Base-by-base conservation (phyloP, 2,888 invertebrate species). In the Ochropleura leucogaster region DNA sequence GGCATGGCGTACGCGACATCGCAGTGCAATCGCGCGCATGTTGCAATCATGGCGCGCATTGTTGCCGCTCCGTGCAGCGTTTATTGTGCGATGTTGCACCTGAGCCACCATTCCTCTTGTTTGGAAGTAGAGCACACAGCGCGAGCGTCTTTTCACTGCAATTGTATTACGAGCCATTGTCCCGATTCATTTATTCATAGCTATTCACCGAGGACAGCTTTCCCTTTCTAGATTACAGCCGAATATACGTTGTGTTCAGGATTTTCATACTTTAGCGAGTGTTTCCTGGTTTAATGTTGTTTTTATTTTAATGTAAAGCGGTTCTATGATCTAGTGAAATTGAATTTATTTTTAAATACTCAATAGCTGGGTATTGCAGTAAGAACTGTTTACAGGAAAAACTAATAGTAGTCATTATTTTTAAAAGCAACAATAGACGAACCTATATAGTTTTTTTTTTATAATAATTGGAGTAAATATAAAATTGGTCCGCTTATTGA, bases 151-250 rank as follows among this genome's bases (percentile, higher is more conserved):
- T 96, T 96, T 94, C 95, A 94, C 87, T 92, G 91, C 95, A 95
- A 96, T 95, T 96, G 96, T 95, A 91, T 94, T 94, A 94, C 91
- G 88, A 83, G 80, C 91, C 88, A 95, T 96, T 95, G 95, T 95
- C 92, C 90, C 88, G 90, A 94, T 94, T 93, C 95, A 94, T 95
- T 95, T 95, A 92, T 93, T 92, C 90, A 88, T 83, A 85, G 83
- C 89, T 89, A 87, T 90, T 90, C 91, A 91, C 87, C 89, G 86
- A 88, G 89, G 92, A 91, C 91, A 90, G 91, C 89, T 93, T 93
- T 93, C 90, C 86, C 92, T 93, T 93, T 92, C 90, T 89, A 84
- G 87, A 89, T 89, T 89, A 87, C 87, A 83, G 84, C 88, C 89
- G 80, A 91, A 90, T 84, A 63, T 84, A 72, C 81, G 77, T 75